A percentile compares a stretch with the other conserved stretches of the same genome.
Conservation (phyloP, 2,797 vertebrate genomes). For the Urophycis tenuis region DNA sequence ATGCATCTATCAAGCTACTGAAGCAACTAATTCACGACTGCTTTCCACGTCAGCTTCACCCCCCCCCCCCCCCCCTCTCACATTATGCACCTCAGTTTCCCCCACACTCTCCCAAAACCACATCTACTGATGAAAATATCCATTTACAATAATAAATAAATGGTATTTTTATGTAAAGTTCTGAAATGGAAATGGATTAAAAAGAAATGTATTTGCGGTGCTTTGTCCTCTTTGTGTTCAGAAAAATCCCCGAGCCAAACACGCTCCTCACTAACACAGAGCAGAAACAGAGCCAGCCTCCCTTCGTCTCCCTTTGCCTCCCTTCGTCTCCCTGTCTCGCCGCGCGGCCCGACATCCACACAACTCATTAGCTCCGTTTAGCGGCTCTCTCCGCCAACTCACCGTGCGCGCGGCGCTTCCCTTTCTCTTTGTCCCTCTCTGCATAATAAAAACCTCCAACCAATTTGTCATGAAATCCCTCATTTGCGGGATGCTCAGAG, state of each 20-base stretch:
- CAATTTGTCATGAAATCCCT: constrained; percentile 99
- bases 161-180: too few relatives aligned
- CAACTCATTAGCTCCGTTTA: constrained; percentile 46
- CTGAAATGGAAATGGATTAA: neutral
- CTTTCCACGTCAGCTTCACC: constrained; percentile 49
- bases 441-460: constrained; percentile 81
- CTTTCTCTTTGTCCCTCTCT: constrained; percentile 77
- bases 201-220: neutral
- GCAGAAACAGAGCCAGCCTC: neutral
- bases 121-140: neutral
- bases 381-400: neutral
- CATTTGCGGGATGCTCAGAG: constrained; percentile 98
- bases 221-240: neutral
- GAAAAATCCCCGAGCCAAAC: neutral
- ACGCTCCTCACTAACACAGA: neutral
- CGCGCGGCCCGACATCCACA: constrained; percentile 37
- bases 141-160: neutral
- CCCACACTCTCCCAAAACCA: neutral
- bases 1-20: constrained; percentile 73
- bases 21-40: constrained; percentile 67
- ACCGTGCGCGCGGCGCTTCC: constrained; percentile 43
- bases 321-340: too few relatives aligned
- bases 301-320: neutral
- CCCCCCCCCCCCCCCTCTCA: neutral
- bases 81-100: neutral